These are phyloP conservation scores for Paramormyrops kingsleyae DNA, from an alignment of 2,113 vertebrate species.

Conservation along the genomic window DNA sequence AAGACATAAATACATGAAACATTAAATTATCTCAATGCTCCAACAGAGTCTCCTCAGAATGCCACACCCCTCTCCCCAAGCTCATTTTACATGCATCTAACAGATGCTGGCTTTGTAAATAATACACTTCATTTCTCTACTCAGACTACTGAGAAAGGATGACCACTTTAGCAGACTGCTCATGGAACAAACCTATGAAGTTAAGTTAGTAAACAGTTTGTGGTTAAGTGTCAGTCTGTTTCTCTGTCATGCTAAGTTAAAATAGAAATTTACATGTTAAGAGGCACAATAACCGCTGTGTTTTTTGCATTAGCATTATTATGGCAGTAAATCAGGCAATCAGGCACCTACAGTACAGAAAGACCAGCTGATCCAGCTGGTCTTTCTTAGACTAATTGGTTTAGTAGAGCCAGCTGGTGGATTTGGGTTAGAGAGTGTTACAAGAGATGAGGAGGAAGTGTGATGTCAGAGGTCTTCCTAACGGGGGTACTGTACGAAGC, in stretches of 20 bases:
- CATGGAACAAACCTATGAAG: background rate
- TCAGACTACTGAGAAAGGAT: background rate
- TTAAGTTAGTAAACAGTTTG: slow-evolving; percentile 1
- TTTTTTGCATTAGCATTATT: background rate
- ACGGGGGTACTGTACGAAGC: background rate
- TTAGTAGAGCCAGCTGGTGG: background rate
- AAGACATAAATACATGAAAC: slow-evolving; percentile 23
- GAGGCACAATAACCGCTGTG: background rate
- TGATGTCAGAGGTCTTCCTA: background rate
- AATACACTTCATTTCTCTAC: background rate
- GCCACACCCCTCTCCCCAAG: background rate
- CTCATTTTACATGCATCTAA: background rate
- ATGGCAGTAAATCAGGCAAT: background rate
- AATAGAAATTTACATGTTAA: background rate
- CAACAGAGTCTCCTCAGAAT: background rate
- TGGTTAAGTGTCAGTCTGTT: background rate
- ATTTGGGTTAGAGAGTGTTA: background rate
- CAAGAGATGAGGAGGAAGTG: background rate
- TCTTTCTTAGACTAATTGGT: background rate
- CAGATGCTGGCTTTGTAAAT: background rate
- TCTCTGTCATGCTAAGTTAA: background rate
- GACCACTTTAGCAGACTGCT: background rate
- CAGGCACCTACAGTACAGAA: background rate
- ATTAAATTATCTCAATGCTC: slow-evolving; percentile 21
- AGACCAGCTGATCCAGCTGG: background rate